phyloP scores from a whole-genome alignment of 2,888 invertebrate species.

The Sphaerolaimus hirsutus region DNA sequence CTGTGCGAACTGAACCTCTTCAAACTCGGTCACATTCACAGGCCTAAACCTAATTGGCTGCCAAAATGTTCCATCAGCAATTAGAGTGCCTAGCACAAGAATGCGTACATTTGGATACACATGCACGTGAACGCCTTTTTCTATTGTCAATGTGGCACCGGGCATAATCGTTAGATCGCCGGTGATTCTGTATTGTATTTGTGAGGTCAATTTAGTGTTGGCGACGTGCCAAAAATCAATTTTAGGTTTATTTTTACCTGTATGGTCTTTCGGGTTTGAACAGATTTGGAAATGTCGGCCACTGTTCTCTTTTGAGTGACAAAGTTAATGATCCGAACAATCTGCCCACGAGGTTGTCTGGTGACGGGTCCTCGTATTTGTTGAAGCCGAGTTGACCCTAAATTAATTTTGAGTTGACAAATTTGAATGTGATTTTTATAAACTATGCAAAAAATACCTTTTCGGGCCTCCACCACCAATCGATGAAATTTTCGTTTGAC shows the following conservation, averaged over 20 bases:
- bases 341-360: constrained; percentile 19
- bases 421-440: not conserved
- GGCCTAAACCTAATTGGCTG: constrained; percentile 23
- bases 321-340: constrained; percentile 17
- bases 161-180: constrained; percentile 94
- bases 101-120: constrained; percentile 62
- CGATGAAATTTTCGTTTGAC: constrained; percentile 35
- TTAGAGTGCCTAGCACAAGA: constrained; percentile 52
- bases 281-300: constrained; percentile 16
- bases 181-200: too few species aligned
- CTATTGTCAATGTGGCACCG: constrained; percentile 54
- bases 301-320: constrained; percentile 13
- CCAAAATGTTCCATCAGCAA: constrained; percentile 55
- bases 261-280: constrained; percentile 38
- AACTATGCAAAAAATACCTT: not conserved
- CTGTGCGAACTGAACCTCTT: too few species aligned
- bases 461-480: constrained; percentile 17
- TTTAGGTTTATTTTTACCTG: constrained; percentile 15
- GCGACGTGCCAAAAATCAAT: constrained; percentile 15
- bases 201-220: constrained; percentile 38
- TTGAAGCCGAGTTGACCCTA: constrained; percentile 17
- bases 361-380: constrained; percentile 12
- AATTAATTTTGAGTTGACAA: not conserved
- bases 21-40: constrained; percentile 20
- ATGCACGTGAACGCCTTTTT: constrained; percentile 66